Conservation (phyloP, 2,113 vertebrate species). For the Echinops telfairi region DNA sequence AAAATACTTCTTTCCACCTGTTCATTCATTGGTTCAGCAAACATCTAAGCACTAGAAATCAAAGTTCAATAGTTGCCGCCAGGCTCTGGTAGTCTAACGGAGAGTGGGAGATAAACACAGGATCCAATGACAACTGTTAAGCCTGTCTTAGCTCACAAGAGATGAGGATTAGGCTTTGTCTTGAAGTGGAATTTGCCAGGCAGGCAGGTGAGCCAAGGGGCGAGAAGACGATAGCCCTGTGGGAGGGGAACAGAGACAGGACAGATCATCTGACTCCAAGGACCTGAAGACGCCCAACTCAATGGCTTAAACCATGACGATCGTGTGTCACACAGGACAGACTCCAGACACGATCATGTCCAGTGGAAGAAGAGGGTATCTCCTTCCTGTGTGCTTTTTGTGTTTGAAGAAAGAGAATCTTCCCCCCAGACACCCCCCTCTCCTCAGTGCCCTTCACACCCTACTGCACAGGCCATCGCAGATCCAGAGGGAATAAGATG, state of each 20-base stretch:
- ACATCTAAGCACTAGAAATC: constrained; percentile 38
- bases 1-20: constrained; percentile 22
- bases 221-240: not conserved
- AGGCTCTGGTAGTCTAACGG: not conserved
- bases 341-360: not conserved
- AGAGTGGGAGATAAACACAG: constrained; percentile 22
- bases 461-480: not conserved
- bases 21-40: constrained; percentile 43
- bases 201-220: not conserved
- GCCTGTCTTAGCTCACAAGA: not conserved
- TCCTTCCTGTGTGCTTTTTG: not conserved
- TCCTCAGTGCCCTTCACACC: not conserved
- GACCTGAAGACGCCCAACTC: not conserved
- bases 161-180: not conserved
- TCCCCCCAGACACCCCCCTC: not conserved
- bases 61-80: constrained; percentile 6
- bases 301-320: not conserved
- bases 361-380: not conserved
- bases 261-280: not conserved
- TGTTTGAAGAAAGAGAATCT: constrained; percentile 27
- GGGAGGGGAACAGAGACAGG: not conserved
- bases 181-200: constrained; percentile 15
- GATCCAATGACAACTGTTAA: not conserved
- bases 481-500: not conserved
- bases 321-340: constrained; percentile 9